Evolutionary conservation across 2,888 invertebrate genomes (phyloP), one percentile per base, ranked within the genome.

Genomic region (Lypha dubia): DNA sequence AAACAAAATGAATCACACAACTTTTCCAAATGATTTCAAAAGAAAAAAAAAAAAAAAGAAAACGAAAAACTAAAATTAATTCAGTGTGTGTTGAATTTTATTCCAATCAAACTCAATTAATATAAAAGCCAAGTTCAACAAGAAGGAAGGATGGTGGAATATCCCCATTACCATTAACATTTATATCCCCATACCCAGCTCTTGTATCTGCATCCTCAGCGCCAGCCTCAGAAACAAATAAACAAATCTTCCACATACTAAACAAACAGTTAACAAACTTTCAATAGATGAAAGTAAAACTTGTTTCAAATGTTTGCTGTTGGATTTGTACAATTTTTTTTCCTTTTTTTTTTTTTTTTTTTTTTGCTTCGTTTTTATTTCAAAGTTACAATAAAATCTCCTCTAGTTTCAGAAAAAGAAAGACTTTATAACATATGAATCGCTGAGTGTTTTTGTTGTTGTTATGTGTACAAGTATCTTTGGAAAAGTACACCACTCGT

Each of bases 231-330:
- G 3, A 24, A 24, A 20, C 13, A 62, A n/a, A n/a, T n/a, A n/a
- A n/a, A 9, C 24, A 60, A 63, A 75, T 17, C 67, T 70, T 62
- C 44, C 28, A 32, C 53, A 62, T 28, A n/a, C n/a, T n/a, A 53
- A 70, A 46, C 51, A 44, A 49, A 62, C 81, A 81, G 81, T 75
- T 81, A 81, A 75, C 81, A 81, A 81, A 81, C 81, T 81, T 81
- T 81, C 75, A 75, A 75, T 62, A 63, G 81, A 75, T 81, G 81
- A 81, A 81, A 81, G 81, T 81, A 75, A n/a, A 81, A 81, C 81
- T 75, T 75, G 81, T 81, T 81, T 75, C 44, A 68, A 67, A 56
- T 79, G 7, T 56, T 79, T 65, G 79, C 71, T 71, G 56, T 46
- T 63, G 41, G 51, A 41, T 24, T 51, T 65, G 44, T 44, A 44